A percentile compares a stretch with the other conserved stretches of the same genome.
Conservation (phyloP, 2,888 invertebrate genomes). For the Apodemia hepburni region DNA sequence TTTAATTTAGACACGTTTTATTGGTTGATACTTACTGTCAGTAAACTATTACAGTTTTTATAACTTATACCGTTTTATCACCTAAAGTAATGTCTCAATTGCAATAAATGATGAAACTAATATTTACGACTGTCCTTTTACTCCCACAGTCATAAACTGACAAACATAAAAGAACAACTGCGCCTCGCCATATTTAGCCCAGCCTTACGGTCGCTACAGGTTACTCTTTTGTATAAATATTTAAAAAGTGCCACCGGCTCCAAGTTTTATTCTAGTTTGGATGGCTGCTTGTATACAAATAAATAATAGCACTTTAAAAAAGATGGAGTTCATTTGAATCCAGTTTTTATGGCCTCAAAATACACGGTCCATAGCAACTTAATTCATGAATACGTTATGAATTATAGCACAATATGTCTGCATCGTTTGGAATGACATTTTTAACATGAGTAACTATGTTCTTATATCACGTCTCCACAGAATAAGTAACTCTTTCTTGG, state of each 20-base stretch:
- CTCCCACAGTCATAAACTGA: conserved; percentile 16
- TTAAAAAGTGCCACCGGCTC: conserved; percentile 2
- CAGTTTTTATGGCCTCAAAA: not conserved
- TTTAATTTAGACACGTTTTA: too few species aligned
- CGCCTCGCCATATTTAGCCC: not conserved
- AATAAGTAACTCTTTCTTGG: too few species aligned
- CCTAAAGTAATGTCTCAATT: conserved; percentile 2
- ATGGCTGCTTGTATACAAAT: conserved; percentile 7
- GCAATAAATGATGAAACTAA: conserved; percentile 14
- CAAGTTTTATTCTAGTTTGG: conserved; percentile 7
- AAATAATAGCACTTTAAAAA: conserved; percentile 2
- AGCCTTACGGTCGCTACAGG: conserved; percentile 4
- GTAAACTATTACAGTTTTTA: too few species aligned
- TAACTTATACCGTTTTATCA: conserved; percentile 14
- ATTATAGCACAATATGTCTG: too few species aligned
- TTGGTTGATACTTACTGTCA: too few species aligned
- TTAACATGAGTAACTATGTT: too few species aligned
- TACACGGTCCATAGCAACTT: not conserved
- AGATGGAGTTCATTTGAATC: not conserved
- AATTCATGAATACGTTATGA: not conserved
- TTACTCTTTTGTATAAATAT: conserved; percentile 15
- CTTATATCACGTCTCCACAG: too few species aligned
- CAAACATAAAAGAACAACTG: conserved; percentile 19
- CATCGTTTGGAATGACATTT: too few species aligned
- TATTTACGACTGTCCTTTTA: conserved; percentile 21